Evolutionary conservation across 2,113 vertebrate species (phyloP), one percentile per base, ranked within the genome.

Genomic region (Vidua chalybeata): DNA sequence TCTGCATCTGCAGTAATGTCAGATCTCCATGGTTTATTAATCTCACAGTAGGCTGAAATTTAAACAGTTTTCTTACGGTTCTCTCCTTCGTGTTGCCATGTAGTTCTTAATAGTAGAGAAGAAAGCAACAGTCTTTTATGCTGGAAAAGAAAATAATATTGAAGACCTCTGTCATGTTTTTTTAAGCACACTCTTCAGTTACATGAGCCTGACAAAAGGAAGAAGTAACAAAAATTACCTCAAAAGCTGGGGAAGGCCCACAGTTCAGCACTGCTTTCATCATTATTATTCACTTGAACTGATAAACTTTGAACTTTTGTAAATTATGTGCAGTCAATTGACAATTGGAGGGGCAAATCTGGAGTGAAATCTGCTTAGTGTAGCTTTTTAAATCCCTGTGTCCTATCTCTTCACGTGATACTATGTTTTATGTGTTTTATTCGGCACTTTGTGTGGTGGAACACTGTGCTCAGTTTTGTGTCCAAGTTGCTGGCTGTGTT

Each of bases 21-120:
- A 96, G 48, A 92, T 93, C 95, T 96, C 76, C 33, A 33, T 94
- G 93, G 90, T 95, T 95, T 97, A 95, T 97, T 97, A 97, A 87
- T 96, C 83, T 95, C 97, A 94, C 96, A 95, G 96, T 94, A 75
- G 90, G 95, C 55, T 94, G 61, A 67, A 96, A 93, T 96, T 97
- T 83, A 96, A 97, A 97, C 72, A 91, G 85, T 86, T 96, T 83
- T 95, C 73, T 76, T 93, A 37, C 24, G 63, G 88, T 63, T 81
- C 13, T 93, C 46, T 96, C 19, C 76, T 95, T 95, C 1, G 2
- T 85, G 68, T 93, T 94, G 58, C 51, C 85, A 48, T 45, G 49
- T 90, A 85, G 84, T 87, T 84, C 80, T 58, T 96, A 77, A 75
- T n/a, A 72, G 59, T 67, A 56, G 87, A 74, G 52, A 56, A 84